Evolutionary conservation across 2,113 vertebrate genomes (phyloP).

Genomic region (Callithrix jacchus): DNA sequence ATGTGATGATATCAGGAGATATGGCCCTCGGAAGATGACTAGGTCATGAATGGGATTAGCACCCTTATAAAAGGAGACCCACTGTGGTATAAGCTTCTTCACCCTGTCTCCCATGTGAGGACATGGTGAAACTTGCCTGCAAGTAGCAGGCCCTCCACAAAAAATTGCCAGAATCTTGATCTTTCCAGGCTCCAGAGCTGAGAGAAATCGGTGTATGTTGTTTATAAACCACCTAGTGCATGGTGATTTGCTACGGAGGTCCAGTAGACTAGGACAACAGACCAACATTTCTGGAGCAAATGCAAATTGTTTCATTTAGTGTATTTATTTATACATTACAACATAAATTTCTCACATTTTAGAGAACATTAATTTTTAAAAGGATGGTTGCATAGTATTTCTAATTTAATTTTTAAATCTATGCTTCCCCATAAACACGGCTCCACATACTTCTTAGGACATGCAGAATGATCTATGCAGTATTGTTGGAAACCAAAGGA

Average conservation of each 20-base stretch:
- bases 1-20: not conserved
- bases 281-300: not conserved
- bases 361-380: not conserved
- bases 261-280: not conserved
- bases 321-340: not conserved
- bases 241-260: not conserved
- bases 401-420: not conserved
- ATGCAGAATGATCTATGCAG: not conserved
- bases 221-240: not conserved
- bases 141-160: not conserved
- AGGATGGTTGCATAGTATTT: not conserved
- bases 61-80: not conserved
- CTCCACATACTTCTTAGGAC: not conserved
- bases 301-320: not conserved
- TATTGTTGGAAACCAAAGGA: not conserved
- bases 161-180: not conserved
- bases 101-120: accelerated
- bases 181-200: not conserved
- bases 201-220: not conserved
- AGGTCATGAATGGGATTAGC: not conserved
- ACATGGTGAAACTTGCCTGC: not conserved
- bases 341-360: not conserved
- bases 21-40: no score
- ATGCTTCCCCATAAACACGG: not conserved
- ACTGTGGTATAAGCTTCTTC: not conserved